Base-by-base conservation (phyloP, 2,797 vertebrate genomes). In the Novumbra hubbsi region DNA sequence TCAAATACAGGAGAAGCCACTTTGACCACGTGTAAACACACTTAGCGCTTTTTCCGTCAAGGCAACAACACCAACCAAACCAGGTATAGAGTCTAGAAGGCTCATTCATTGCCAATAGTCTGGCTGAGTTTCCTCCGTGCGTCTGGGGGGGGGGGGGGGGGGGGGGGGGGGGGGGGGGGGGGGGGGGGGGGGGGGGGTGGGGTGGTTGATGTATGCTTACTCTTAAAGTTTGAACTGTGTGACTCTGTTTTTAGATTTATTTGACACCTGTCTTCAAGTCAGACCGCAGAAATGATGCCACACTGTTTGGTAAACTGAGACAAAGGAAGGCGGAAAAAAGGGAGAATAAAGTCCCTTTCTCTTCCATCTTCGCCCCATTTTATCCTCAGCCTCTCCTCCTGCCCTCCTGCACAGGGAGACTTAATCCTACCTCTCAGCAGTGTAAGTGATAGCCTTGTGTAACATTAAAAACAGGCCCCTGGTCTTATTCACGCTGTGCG, bases 401-500 rank as follows among this genome's bases (percentile, higher is more conserved):
- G 80, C 83, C 80, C 83, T 82, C 82, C 68, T 79, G 30, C 83
- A 83, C 86, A 77, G 79, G 71, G 71, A 73, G 70, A 84, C 88
- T 83, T 91, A 91, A 92, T 91, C 92, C 88, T 84, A 80, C 87
- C 88, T 90, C 86, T 90, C 79, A 88, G 85, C 86, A 86, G 28
- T 64, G 62, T 34, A 64, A 64, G 62, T 16, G 62, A 64, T 64
- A 64, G 62, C 62, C 62, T 32, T 9, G 62, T 64, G 62, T 64
- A 90, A 80, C 87, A 85, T 86, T 91, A 84, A 64, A 64, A 64
- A 64, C 28, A 32, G 15, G 62, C 15, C 21, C n/a, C 62, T 64
- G 16, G 27, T 64, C 62, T 64, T 84, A 81, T 90, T 90, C 88
- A 88, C 70, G 84, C 78, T 30, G 77, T 27, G 16, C 85, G 90